Conservation (phyloP, 2,888 invertebrate genomes). For the Bhutanitis thaidina region DNA sequence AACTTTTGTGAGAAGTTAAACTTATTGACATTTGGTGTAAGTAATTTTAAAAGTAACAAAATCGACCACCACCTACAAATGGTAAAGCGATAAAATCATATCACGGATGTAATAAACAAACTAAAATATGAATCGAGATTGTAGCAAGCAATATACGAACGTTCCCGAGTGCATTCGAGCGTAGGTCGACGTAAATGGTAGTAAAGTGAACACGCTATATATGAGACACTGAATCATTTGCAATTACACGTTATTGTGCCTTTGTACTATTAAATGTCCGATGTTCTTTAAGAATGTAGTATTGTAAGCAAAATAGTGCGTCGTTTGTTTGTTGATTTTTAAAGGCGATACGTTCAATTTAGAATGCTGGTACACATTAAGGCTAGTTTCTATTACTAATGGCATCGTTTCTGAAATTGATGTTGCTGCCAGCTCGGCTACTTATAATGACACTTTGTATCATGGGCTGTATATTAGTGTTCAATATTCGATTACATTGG, state of each 20-base stretch:
- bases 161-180: slow-evolving; percentile 35
- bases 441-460: slow-evolving; percentile 17
- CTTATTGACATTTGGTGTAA: no score
- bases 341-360: slow-evolving; percentile 33
- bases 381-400: slow-evolving; percentile 23
- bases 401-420: slow-evolving; percentile 26
- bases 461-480: slow-evolving; percentile 5
- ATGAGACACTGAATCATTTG: slow-evolving; percentile 76
- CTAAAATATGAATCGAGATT: slow-evolving; percentile 68
- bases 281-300: slow-evolving; percentile 52
- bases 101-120: slow-evolving; percentile 52
- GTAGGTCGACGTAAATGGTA: slow-evolving; percentile 71
- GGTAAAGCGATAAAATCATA: slow-evolving; percentile 49
- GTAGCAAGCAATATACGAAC: slow-evolving; percentile 40
- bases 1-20: no score
- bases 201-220: slow-evolving; percentile 53
- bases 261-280: slow-evolving; percentile 70
- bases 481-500: slow-evolving; percentile 12
- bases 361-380: slow-evolving; percentile 19
- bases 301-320: slow-evolving; percentile 73
- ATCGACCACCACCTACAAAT: slow-evolving; percentile 45
- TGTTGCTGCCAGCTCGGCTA: slow-evolving; percentile 1
- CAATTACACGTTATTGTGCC: slow-evolving; percentile 78
- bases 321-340: slow-evolving; percentile 65
- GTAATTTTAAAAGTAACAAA: slow-evolving; percentile 26